These are phyloP conservation scores for Dasypogon diadema DNA, from an alignment of 2,888 invertebrate genomes.

Conservation along the genomic window DNA sequence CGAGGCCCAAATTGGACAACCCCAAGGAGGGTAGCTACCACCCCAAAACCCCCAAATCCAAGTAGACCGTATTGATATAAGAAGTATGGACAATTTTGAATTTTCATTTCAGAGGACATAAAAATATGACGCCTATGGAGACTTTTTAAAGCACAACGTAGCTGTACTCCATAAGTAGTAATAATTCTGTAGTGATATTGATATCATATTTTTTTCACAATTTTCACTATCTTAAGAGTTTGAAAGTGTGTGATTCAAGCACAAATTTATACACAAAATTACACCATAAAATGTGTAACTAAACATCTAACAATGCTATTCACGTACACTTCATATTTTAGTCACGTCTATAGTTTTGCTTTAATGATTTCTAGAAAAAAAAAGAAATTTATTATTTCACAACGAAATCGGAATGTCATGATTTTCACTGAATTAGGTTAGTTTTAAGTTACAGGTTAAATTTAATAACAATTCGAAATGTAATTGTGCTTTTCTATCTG, in stretches of 20 bases:
- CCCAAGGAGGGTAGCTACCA: no score
- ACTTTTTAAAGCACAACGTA: no score
- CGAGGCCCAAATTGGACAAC: no score
- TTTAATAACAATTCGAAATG: conserved; percentile 7
- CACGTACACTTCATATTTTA: conserved; percentile 7
- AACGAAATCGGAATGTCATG: not conserved
- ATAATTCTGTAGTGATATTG: no score
- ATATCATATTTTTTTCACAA: no score
- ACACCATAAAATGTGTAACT: not conserved
- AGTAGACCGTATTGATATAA: no score
- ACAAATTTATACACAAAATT: conserved; percentile 18
- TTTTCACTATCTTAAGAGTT: not conserved
- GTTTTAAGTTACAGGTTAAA: conserved; percentile 35
- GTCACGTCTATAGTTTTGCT: conserved; percentile 28
- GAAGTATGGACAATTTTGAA: no score
- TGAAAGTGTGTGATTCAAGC: conserved; percentile 11
- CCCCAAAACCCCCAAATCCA: no score
- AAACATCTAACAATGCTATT: conserved; percentile 24
- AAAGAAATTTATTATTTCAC: not conserved
- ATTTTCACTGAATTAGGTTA: conserved; percentile 21
- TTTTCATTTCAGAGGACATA: no score
- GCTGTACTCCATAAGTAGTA: no score
- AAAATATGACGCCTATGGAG: no score
- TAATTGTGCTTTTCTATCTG: conserved; percentile 21
- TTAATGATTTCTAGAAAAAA: conserved; percentile 13